Evolutionary conservation across 2,888 invertebrate species (phyloP), one percentile per base, ranked within the genome.

Genomic region (Aphodius sticticus): DNA sequence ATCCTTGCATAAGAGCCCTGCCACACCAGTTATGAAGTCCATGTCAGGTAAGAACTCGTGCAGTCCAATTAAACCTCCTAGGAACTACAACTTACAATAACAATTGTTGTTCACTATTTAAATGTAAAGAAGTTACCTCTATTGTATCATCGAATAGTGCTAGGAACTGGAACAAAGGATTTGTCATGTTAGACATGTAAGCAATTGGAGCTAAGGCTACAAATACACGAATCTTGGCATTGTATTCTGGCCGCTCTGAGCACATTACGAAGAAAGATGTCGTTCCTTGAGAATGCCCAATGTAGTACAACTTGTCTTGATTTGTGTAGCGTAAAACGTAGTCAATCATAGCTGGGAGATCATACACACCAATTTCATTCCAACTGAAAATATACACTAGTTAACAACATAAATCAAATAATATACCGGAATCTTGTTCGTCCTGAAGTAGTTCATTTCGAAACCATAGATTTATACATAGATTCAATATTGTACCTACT

Each of bases 221-320:
- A 92, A 93, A 93, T 0, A 92, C 89, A 76, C 90, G 90, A 6
- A 95, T 91, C 87, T 94, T 94, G 0, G 89, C 85, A 85, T 94
- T 94, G 83, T 94, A 94, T 72, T 92, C 91, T 0, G 94, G 93
- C 15, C 89, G 88, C 77, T 92, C 89, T 0, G 93, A 91, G n/a
- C 90, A 90, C 92, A 94, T 91, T 0, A 94, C 93, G 85, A 92
- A 94, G 85, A 94, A 94, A 1, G 90, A 85, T 0, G 94, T 93
- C 0, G 93, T 93, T 2, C 96, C 96, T 87, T 93, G 93, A 0
- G 96, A 96, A 86, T 96, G 96, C 0, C 96, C 97, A 0, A 96
- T 89, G 86, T 96, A 96, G 84, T 94, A 93, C 0, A 97, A 84
- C 71, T 92, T 90, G 0, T 91, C 82, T 36, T 91, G 89, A 0